Evolutionary conservation across 2,113 vertebrate species (phyloP), one percentile per base, ranked within the genome.

Genomic region (Salvator merianae): DNA sequence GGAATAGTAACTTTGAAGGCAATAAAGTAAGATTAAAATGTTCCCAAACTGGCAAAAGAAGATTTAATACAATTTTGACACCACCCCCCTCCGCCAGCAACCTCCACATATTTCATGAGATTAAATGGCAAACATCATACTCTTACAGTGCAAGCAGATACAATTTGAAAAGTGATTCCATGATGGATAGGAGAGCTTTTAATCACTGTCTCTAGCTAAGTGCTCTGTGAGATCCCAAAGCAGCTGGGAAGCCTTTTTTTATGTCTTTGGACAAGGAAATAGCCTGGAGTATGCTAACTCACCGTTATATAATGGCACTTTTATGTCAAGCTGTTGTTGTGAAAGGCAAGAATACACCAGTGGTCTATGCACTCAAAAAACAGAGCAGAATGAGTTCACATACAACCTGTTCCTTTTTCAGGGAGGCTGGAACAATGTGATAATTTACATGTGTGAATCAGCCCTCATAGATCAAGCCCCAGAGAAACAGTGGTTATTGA

Each of bases 101-200:
- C 55, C 77, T 69, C 80, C 32, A 75, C 0, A 0, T 77, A 86
- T 87, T 88, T 53, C 83, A 20, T 83, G 86, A 71, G 13, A 90
- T 53, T 84, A 79, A 91, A 81, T 83, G 68, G 30, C 34, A 79
- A 69, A 55, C 50, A 83, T 88, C 36, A 20, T 38, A 65, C 81
- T 63, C 71, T 80, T 81, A 85, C n/a, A 78, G 30, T 13, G 85
- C 36, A 87, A 68, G 77, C 82, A 91, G 86, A 85, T 18, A 68
- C 77, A 80, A 55, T 72, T 82, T 84, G 70, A 84, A 88, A 91
- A 89, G 69, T 80, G 28, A 78, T 47, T 76, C 81, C 68, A 18
- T 89, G 80, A 88, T 76, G 63, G 68, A 47, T 79, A 86, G 72
- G 40, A 72, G 73, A 82, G 55, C 40, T 88, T 90, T 89, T 87